These are phyloP conservation scores for Campoplex capitator DNA, from an alignment of 2,888 invertebrate species.

Conservation along the genomic window DNA sequence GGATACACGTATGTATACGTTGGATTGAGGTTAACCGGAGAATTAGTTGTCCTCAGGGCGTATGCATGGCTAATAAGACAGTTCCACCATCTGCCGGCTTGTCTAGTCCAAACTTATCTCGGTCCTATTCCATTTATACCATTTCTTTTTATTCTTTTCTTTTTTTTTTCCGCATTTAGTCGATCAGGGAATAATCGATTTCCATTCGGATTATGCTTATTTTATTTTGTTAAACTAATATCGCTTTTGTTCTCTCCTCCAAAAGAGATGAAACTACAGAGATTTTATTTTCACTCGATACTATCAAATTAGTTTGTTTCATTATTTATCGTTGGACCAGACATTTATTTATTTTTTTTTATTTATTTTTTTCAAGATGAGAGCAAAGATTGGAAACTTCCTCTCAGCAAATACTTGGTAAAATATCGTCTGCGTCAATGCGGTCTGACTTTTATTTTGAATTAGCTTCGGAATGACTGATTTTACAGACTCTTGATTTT, in stretches of 20 bases:
- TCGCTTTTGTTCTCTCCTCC: neutral
- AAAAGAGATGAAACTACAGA: neutral
- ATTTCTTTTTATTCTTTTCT: neutral
- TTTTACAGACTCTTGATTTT: neutral
- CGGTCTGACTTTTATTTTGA: neutral
- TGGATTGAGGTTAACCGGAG: slow-evolving; percentile 72
- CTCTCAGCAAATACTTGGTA: neutral
- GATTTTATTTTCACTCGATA: neutral
- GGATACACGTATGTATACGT: neutral
- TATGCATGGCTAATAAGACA: slow-evolving; percentile 82
- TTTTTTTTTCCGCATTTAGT: neutral
- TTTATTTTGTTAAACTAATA: neutral
- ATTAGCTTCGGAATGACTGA: neutral
- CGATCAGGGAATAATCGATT: neutral
- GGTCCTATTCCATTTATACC: slow-evolving; percentile 29
- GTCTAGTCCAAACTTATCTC: slow-evolving; percentile 58
- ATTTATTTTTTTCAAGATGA: no score
- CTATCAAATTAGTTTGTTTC: neutral
- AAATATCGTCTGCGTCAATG: neutral
- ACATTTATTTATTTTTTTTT: no score
- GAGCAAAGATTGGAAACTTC: neutral
- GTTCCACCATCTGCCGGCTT: slow-evolving; percentile 68
- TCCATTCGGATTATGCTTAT: neutral
- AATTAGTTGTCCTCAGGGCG: slow-evolving; percentile 78
- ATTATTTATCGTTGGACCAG: no score